Base-by-base conservation (phyloP, 2,888 invertebrate genomes). In the Xestia c-nigrum region DNA sequence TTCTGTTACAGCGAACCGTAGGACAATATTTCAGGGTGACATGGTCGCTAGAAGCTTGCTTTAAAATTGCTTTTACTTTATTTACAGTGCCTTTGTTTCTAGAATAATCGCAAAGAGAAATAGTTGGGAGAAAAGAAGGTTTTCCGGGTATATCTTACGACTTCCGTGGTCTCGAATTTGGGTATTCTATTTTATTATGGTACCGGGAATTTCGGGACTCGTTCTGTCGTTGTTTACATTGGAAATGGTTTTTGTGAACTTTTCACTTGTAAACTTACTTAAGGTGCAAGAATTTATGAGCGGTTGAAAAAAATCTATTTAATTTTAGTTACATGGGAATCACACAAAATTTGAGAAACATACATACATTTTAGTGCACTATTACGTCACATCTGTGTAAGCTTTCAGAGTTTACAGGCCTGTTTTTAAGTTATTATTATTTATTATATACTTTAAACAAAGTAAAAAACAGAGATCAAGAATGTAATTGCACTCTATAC, bases 21-120 rank as follows among this genome's bases (percentile, higher is more conserved):
- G 78, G 81, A 89, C 90, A 88, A 92, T 92, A 91, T 92, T 89
- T 92, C 90, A 90, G 80, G 55, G 87, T 79, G 86, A 80, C 81
- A 74, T 78, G 83, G 77, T 76, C 77, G 82, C 78, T 80, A 81
- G 86, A 78, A 81, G 85, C 85, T 78, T 69, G 70, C 73, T 85
- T 83, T 87, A 78, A 86, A 87, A 86, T 87, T 89, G 82, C 86
- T 86, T 87, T 76, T 84, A 80, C 79, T 76, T 46, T 78, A 66
- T 78, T 81, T 72, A 66, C 72, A 66, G 61, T 78, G 74, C 72
- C 74, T 81, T 78, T 80, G 75, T 81, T 84, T 86, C 74, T 24
- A 68, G 80, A 76, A 73, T 76, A 74, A 72, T 72, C 64, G 61
- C 52, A 31, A 66, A 19, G 57, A 73, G 69, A 64, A 79, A 79